phyloP scores from a whole-genome alignment of 2,797 vertebrate species.

The Eospalax fontanierii region DNA sequence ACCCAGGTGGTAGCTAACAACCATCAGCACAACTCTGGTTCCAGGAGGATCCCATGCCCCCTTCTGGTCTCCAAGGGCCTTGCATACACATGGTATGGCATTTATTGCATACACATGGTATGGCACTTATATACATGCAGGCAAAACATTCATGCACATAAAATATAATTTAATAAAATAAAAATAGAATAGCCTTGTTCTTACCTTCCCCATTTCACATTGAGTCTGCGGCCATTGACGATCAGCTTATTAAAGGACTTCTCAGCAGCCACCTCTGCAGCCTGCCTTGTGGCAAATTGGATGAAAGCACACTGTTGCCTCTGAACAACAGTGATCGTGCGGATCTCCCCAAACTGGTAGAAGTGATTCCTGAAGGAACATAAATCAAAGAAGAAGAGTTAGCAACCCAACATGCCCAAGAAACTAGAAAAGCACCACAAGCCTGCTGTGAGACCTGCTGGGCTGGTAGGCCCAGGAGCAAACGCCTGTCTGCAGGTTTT shows the following conservation, averaged over 20 bases:
- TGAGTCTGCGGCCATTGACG: conserved; percentile 97
- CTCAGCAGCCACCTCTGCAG: conserved; percentile 97
- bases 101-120: no score
- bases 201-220: conserved; percentile 99
- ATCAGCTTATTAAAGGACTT: conserved; percentile 99
- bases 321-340: conserved; percentile 97
- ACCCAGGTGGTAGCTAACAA: no score
- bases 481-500: not conserved
- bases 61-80: no score
- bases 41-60: no score
- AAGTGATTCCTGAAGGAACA: conserved; percentile 94
- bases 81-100: no score
- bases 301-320: conserved; percentile 99
- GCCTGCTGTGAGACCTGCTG: not conserved
- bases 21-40: no score
- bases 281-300: conserved; percentile 97
- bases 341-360: conserved; percentile 99
- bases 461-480: not conserved
- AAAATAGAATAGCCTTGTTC: not conserved
- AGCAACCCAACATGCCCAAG: not conserved
- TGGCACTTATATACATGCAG: no score
- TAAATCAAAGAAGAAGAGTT: rapidly evolving
- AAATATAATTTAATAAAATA: no score
- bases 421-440: not conserved
- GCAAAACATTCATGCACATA: no score